Conservation (phyloP, 2,113 vertebrate species). For the Sylvietta virens region DNA sequence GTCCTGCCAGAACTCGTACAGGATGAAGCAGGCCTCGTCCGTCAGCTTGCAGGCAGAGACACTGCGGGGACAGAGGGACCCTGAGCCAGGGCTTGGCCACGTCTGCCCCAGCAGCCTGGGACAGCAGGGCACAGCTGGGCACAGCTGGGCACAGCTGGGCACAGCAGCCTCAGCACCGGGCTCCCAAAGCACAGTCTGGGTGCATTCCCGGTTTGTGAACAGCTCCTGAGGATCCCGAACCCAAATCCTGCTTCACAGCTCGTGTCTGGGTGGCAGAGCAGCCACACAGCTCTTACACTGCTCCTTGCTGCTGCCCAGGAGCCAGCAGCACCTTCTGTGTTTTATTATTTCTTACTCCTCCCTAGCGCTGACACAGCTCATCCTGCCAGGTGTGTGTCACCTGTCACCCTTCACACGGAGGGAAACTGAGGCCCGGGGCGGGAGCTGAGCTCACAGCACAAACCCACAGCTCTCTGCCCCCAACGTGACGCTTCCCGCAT, state of each 20-base stretch:
- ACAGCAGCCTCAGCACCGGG: fast-evolving
- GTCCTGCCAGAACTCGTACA: conserved; percentile 94
- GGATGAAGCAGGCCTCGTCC: conserved; percentile 82
- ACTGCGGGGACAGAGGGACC: conserved; percentile 52
- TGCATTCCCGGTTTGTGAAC: fast-evolving
- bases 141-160: background rate
- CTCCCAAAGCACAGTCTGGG: background rate
- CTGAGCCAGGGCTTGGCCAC: background rate
- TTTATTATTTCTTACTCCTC: fast-evolving
- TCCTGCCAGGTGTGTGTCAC: background rate
- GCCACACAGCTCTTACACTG: background rate
- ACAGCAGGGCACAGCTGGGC: background rate
- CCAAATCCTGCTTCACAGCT: background rate
- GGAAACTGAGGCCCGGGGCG: background rate
- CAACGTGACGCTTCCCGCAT: fast-evolving
- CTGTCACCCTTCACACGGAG: fast-evolving
- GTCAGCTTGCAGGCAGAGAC: conserved; percentile 86
- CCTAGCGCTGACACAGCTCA: background rate
- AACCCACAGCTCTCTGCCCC: background rate
- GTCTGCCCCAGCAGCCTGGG: fast-evolving
- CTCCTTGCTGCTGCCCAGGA: background rate
- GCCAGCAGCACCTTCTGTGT: fast-evolving
- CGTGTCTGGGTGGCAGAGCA: background rate
- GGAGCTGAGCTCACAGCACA: background rate
- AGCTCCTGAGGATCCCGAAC: background rate